Conservation (phyloP, 2,113 vertebrate genomes). For the Apodemus sylvaticus region DNA sequence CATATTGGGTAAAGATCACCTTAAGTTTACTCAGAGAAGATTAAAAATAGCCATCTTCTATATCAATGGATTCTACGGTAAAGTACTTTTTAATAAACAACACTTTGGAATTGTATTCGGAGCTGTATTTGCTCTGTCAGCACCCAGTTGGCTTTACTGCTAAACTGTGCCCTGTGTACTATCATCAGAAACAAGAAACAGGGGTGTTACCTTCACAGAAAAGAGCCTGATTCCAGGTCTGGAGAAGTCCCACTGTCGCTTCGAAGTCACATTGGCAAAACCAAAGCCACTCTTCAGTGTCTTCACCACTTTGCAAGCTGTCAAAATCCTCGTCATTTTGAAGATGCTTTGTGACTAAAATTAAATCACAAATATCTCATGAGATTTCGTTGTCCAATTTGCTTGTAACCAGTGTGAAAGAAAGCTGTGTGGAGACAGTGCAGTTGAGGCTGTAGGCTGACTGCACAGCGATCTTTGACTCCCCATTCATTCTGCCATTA, state of each 20-base stretch:
- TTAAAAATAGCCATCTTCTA: constrained; percentile 65
- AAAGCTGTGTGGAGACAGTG: constrained; percentile 1
- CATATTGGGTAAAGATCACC: constrained; percentile 53
- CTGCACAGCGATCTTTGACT: constrained; percentile 54
- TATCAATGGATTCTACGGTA: constrained; percentile 48
- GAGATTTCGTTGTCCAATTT: neutral
- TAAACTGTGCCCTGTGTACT: constrained; percentile 2
- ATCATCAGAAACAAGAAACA: neutral
- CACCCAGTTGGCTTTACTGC: constrained; percentile 36
- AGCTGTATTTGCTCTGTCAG: constrained; percentile 33
- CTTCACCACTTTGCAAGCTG: constrained; percentile 88
- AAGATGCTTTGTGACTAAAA: constrained; percentile 65
- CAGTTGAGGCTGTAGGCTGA: constrained; percentile 38
- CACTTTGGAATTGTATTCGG: constrained; percentile 49
- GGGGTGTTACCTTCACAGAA: constrained; percentile 90
- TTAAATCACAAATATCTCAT: constrained; percentile 61
- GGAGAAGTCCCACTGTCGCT: constrained; percentile 79
- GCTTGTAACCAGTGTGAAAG: constrained; percentile 54
- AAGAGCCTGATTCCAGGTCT: constrained; percentile 83
- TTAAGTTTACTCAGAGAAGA: constrained; percentile 63
- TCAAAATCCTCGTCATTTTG: constrained; percentile 92
- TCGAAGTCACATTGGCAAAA: constrained; percentile 79
- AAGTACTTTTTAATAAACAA: constrained; percentile 52
- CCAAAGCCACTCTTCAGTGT: constrained; percentile 85
- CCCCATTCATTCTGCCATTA: constrained; percentile 81